A percentile compares a stretch with the other conserved stretches of the same genome.
phyloP scores from a whole-genome alignment of 2,888 invertebrate species.

The Aproaerema taeniolella region DNA sequence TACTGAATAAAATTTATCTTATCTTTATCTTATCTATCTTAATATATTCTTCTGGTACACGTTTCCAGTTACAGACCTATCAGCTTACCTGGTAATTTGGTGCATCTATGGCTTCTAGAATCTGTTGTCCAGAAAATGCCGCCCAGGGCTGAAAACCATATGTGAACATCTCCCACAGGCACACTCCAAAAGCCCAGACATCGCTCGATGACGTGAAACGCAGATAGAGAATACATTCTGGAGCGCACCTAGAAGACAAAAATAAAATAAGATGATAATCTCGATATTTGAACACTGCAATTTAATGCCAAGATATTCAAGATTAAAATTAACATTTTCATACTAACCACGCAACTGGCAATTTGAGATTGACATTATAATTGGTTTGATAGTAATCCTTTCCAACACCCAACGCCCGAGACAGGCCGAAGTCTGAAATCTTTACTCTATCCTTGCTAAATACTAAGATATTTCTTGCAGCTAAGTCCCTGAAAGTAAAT shows the following conservation, averaged over 20 bases:
- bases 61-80: too few relatives aligned
- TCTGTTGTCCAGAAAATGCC: conserved; percentile 94
- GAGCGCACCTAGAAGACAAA: conserved; percentile 88
- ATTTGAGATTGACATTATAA: conserved; percentile 96
- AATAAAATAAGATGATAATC: too few relatives aligned
- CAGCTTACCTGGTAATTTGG: conserved; percentile 92
- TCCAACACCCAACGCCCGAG: conserved; percentile 96
- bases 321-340: too few relatives aligned
- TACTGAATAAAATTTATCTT: too few relatives aligned
- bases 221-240: conserved; percentile 97
- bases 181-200: conserved; percentile 98
- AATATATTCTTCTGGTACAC: too few relatives aligned
- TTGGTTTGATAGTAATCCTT: conserved; percentile 99
- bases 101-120: conserved; percentile 95
- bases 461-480: conserved; percentile 97
- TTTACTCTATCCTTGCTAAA: conserved; percentile 98
- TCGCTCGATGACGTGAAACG: conserved; percentile 98
- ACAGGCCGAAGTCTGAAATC: conserved; percentile 98
- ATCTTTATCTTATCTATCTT: too few relatives aligned
- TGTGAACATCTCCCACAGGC: conserved; percentile 99
- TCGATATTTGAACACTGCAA: too few relatives aligned
- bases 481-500: conserved; percentile 88
- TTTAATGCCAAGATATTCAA: too few relatives aligned
- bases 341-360: conserved; percentile 96
- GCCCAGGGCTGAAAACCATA: conserved; percentile 99